phyloP scores from a whole-genome alignment of 2,113 vertebrate species.

The Ochotona princeps region DNA sequence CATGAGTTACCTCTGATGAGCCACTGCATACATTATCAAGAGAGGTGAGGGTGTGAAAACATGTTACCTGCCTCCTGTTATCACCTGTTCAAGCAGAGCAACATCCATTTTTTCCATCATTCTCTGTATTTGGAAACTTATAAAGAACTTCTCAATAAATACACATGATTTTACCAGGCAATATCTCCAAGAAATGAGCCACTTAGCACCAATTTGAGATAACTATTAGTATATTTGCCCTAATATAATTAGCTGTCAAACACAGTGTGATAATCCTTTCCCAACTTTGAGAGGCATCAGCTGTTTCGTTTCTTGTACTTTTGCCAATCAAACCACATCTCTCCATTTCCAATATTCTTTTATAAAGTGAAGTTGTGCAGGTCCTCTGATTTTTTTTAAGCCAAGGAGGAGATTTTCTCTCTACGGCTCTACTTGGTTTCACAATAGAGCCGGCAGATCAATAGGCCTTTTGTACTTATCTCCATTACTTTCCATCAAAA shows the following conservation, averaged over 20 bases:
- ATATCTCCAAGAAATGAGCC: slow-evolving; percentile 68
- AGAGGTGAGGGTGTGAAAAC: slow-evolving; percentile 88
- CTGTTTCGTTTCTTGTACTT: slow-evolving; percentile 61
- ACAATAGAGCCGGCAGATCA: slow-evolving; percentile 69
- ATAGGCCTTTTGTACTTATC: slow-evolving; percentile 75
- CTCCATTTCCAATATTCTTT: slow-evolving; percentile 52
- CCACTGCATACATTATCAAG: slow-evolving; percentile 94
- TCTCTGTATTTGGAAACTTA: slow-evolving; percentile 75
- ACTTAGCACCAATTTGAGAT: slow-evolving; percentile 67
- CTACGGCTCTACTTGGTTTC: slow-evolving; percentile 52
- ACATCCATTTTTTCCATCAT: slow-evolving; percentile 82
- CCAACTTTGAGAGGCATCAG: slow-evolving; percentile 29
- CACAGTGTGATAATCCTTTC: slow-evolving; percentile 61
- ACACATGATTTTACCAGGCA: slow-evolving; percentile 49
- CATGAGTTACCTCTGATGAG: slow-evolving; percentile 90
- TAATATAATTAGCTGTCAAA: slow-evolving; percentile 77
- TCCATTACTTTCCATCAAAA: slow-evolving; percentile 77
- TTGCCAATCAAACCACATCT: slow-evolving; percentile 34
- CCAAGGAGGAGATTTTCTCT: slow-evolving; percentile 18
- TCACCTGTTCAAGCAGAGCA: slow-evolving; percentile 86
- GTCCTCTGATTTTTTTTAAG: slow-evolving; percentile 56
- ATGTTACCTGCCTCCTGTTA: slow-evolving; percentile 87
- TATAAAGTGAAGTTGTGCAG: not conserved
- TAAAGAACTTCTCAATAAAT: slow-evolving; percentile 74
- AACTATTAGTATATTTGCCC: slow-evolving; percentile 75